phyloP scores from a whole-genome alignment of 2,888 invertebrate species.

The Lampropteryx suffumata region DNA sequence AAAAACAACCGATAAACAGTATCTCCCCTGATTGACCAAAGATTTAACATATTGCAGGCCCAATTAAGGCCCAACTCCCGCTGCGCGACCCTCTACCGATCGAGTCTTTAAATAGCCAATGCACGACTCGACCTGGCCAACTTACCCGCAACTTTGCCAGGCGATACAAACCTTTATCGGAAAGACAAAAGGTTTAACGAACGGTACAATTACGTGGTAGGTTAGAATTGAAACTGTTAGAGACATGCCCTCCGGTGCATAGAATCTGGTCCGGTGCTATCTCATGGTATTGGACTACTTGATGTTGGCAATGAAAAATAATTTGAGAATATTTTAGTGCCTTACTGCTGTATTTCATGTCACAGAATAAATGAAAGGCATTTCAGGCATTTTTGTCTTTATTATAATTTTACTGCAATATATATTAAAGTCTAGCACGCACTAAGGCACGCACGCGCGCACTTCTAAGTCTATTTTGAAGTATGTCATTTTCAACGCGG shows the following conservation, averaged over 20 bases:
- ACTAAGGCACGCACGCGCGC: no score
- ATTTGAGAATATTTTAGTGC: slow-evolving; percentile 35
- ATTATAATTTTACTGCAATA: no score
- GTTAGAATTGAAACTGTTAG: slow-evolving; percentile 66
- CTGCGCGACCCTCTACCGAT: slow-evolving; percentile 69
- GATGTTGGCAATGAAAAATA: slow-evolving; percentile 67
- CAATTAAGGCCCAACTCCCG: slow-evolving; percentile 78
- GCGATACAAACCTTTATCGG: slow-evolving; percentile 37
- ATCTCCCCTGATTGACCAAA: slow-evolving; percentile 33
- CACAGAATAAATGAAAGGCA: neutral
- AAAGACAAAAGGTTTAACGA: slow-evolving; percentile 30
- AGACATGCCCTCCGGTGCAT: slow-evolving; percentile 63
- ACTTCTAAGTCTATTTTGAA: no score
- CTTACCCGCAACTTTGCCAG: slow-evolving; percentile 7
- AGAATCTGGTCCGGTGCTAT: no score
- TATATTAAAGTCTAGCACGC: no score
- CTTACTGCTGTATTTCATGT: neutral
- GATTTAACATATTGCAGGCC: slow-evolving; percentile 74
- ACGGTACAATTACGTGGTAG: slow-evolving; percentile 42
- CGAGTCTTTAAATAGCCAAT: slow-evolving; percentile 69
- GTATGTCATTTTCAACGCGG: no score
- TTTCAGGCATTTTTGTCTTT: no score
- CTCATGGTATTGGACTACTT: slow-evolving; percentile 61
- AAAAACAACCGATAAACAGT: slow-evolving; percentile 33
- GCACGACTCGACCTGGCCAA: slow-evolving; percentile 65